phyloP scores from a whole-genome alignment of 2,888 invertebrate species.

The Nasonovia ribisnigri region DNA sequence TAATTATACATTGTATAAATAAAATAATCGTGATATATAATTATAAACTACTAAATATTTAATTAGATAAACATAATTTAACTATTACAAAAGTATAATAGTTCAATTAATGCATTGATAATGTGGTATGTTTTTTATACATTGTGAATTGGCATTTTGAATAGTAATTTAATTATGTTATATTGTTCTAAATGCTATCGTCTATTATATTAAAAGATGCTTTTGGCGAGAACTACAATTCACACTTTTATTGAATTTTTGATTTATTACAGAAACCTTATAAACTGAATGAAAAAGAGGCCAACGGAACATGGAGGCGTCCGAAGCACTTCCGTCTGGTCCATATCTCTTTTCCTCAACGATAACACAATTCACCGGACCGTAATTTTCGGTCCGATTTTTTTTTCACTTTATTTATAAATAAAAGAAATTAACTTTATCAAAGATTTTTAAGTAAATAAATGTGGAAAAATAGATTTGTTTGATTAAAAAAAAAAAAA shows the following conservation, averaged over 20 bases:
- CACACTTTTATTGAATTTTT: slow-evolving; percentile 38
- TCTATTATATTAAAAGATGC: not conserved
- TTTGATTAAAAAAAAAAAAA: slow-evolving; percentile 31
- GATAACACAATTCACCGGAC: slow-evolving; percentile 54
- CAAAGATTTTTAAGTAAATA: slow-evolving; percentile 18
- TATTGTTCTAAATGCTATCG: not conserved
- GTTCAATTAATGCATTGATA: not conserved
- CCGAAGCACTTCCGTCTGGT: slow-evolving; percentile 42
- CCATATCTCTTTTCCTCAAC: slow-evolving; percentile 52
- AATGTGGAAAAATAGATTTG: not conserved
- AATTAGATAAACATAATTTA: not conserved
- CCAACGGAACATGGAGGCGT: slow-evolving; percentile 63
- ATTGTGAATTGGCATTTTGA: not conserved
- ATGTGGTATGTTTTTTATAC: not conserved
- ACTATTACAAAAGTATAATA: not conserved
- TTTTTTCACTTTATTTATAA: slow-evolving; percentile 12
- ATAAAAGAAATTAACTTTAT: slow-evolving; percentile 3
- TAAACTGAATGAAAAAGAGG: slow-evolving; percentile 57
- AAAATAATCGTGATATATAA: not conserved
- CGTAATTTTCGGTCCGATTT: slow-evolving; percentile 19
- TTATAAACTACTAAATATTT: not conserved
- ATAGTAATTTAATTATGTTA: not conserved
- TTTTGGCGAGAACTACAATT: slow-evolving; percentile 38
- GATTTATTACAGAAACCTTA: slow-evolving; percentile 59
- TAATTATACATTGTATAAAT: not conserved